Evolutionary conservation across 2,797 vertebrate species (phyloP), one percentile per base, ranked within the genome.

Genomic region (Nothura maculosa): DNA sequence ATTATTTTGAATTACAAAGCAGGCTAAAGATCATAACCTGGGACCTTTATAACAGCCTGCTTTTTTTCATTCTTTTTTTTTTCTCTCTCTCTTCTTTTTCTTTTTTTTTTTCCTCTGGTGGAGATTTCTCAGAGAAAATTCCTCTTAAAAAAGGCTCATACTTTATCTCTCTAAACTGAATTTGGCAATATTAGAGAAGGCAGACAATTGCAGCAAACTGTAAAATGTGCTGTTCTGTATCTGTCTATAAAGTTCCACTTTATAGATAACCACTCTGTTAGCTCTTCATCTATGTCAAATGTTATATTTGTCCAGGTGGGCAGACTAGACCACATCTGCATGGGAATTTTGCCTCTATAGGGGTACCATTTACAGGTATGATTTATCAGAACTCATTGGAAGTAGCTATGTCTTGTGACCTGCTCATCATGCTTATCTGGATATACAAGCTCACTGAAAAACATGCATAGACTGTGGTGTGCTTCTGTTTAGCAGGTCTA

Each of bases 1-100:
- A 81, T 88, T 70, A 50, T 28, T 96, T 92, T 90, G 30, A 86
- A 74, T 76, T 84, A 36, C 52, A 92, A 92, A 84, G 36, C 21
- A 73, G 25, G 47, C 77, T 70, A 81, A 45, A 86, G 21, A 74
- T 47, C 62, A 64, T 52, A 70, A 64, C 34, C 24, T 50, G 58
- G 42, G 20, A 11, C 1, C 72, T 89, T 73, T 30, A n/a, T 6
- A 50, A 9, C 9, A 30, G 20, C 4, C 68, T 11, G 16, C 55
- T 94, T 75, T 54, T 22, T 12, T 85, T 67, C n/a, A n/a, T n/a
- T 25, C 10, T 87, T 67, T 22, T 9, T 83, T 67, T 25, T 11
- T 87, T 61, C 20, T 11, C 20, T 66, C 25, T 12, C 12, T 47
- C 11, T 19, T 52, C 93, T 72, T 54, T 16, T 19, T 60, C 93